Base-by-base conservation (phyloP, 2,888 invertebrate species). In the Agonopterix heracliana region DNA sequence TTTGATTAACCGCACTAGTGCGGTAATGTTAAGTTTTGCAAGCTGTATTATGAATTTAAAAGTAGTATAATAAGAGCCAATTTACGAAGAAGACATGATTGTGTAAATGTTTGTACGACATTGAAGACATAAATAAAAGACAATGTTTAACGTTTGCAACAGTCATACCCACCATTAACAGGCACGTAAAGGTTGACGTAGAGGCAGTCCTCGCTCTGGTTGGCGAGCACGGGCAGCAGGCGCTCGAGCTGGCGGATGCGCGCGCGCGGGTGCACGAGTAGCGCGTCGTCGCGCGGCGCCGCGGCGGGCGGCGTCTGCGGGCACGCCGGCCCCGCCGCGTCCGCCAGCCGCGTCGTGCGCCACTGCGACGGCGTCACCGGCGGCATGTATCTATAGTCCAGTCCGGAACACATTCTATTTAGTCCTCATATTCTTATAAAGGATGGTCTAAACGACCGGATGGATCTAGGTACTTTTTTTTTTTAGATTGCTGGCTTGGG, bases 151-250 rank as follows among this genome's bases (percentile, higher is more conserved):
- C 17, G 17, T 17, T 17, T 1, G 1, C 7, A 26, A 26, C 5
- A 26, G 5, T 5, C 26, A 7, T 5, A 26, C 26, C 26, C 26
- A 84, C 85, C 85, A 59, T 71, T 91, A 66, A 95, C 91, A 56
- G 98, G 98, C 59, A 97, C 96, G 89, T 97, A 99, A 63, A 99
- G 92, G 89, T 99, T 99, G 77, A 99, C 93, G 82, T 97, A 98
- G 66, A 99, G 93, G 81, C 99, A 99, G 90, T 99, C 98, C 90
- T 99, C 99, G 81, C 96, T 96, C 89, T 98, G 98, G 78, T 98
- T 96, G 69, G 93, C 92, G 52, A 98, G 91, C 61, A 95, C 89
- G 12, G 96, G 96, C 64, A 95, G 84, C 62, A 98, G 89, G 56
- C 95, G 93, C 71, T 96, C 94, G 54, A 98, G 91, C 78, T 97